Evolutionary conservation across 1,140 invertebrate species (phyloP), one percentile per base, ranked within the genome.

Genomic region (Neotoxoptera formosana): DNA sequence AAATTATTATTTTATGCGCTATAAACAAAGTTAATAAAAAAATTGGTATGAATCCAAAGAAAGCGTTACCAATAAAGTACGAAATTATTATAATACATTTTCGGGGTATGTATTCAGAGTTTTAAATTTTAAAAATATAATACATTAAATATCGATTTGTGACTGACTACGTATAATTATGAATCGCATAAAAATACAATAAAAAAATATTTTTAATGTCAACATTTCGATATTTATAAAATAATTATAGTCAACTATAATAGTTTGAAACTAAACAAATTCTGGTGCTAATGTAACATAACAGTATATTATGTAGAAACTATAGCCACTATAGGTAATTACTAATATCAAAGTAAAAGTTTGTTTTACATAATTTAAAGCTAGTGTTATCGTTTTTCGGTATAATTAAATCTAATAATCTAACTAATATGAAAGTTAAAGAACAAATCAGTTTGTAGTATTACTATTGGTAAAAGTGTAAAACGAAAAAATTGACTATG

Each of bases 111-210:
- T 23, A 76, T 76, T 76, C 14, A 34, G 60, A 34, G 60, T 76
- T n/a, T n/a, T n/a, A 76, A 76, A n/a, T 67, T n/a, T 76, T 17
- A n/a, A n/a, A 76, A 76, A 76, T 53, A 76, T 53, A 76, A 76
- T 20, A 6, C 2, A n/a, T 30, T 67, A 11, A 60, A 60, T 30
- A 30, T 30, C 0, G 30, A n/a, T 67, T 6, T n/a, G 11, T 67
- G 11, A 14, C 14, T n/a, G 51, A 53, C 21, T 23, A 53, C 51
- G 11, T 60, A 30, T 67, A 4, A 67, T 67, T n/a, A 67, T n/a
- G 56, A 60, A 60, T 53, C 21, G n/a, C 30, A n/a, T n/a, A n/a
- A 21, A 67, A 67, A n/a, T 67, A 17, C 17, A 67, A 67, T n/a
- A 67, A 30, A 67, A 76, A 76, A 76, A 76, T n/a, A 76, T 67